Base-by-base conservation (phyloP, 2,113 vertebrate species). In the Opisthocomus hoazin region DNA sequence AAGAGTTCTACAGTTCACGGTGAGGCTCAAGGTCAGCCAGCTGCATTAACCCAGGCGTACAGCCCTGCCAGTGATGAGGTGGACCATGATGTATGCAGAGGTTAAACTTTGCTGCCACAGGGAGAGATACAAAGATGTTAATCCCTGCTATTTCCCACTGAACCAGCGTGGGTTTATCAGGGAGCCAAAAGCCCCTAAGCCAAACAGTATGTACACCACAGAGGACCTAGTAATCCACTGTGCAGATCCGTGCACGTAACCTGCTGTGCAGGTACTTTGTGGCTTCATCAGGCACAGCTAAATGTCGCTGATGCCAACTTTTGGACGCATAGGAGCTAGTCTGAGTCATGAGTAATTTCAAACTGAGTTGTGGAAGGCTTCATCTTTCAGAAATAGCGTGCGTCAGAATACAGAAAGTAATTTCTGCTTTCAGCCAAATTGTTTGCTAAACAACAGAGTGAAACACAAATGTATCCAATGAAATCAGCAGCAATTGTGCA, bases 401-500 rank as follows among this genome's bases (percentile, higher is more conserved):
- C 56, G 30, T 75, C 84, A 70, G 37, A 84, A 71, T 17, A 65
- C 0, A 79, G 65, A 68, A 82, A 54, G n/a, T 56, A 77, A 65
- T 84, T 81, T 70, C 70, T 78, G 27, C 77, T 94, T 64, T 93
- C 63, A 87, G 66, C 66, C 48, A 86, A 93, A 93, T 61, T 70
- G 63, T 86, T 95, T 79, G 12, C 30, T 69, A 14, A 93, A 90
- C 78, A 85, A 24, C 45, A 54, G 58, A 43, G 34, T 24, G 27
- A 73, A 84, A 75, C 36, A 34, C 27, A 57, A 73, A 77, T 27
- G 10, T 45, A 27, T 41, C 24, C 50, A 64, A 41, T 1, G 9
- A 82, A 90, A 94, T 60, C 43, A 45, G 66, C 53, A 87, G 53
- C 65, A 69, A 32, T 11, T 51, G 8, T 34, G 69, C 19, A 15